These are phyloP conservation scores for Allygus modestus DNA, from an alignment of 2,888 invertebrate species.

Conservation along the genomic window DNA sequence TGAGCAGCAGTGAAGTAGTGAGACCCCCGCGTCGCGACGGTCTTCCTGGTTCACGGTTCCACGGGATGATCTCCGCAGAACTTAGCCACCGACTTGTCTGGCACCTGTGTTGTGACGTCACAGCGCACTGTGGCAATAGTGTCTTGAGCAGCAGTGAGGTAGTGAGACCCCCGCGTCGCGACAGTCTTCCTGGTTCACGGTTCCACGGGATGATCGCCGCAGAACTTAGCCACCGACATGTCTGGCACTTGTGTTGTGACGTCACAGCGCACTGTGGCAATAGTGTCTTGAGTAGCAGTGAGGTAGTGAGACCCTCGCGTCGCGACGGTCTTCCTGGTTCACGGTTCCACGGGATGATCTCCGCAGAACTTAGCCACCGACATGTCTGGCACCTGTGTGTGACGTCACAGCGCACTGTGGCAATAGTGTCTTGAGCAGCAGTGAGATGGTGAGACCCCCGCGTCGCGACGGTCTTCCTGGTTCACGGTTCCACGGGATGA, in stretches of 20 bases:
- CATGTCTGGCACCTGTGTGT: too few relatives aligned
- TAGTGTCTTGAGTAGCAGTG: too few relatives aligned
- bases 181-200: too few relatives aligned
- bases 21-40: not conserved
- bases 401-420: not conserved
- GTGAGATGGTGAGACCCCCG: too few relatives aligned
- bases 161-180: not conserved
- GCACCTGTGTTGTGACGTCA: not conserved
- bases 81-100: too few relatives aligned
- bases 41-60: too few relatives aligned
- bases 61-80: not conserved
- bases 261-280: not conserved
- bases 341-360: too few relatives aligned
- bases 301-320: not conserved
- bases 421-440: too few relatives aligned
- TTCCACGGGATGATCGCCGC: not conserved
- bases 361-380: conserved; percentile 19
- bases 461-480: not conserved
- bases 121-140: too few relatives aligned
- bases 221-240: too few relatives aligned
- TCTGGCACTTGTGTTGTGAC: not conserved
- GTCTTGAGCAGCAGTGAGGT: too few relatives aligned
- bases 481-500: conserved; percentile 25
- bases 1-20: too few relatives aligned
- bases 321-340: not conserved